A percentile compares a stretch with the other conserved stretches of the same genome.
phyloP scores from a whole-genome alignment of 2,113 vertebrate genomes.

The Tympanuchus pallidicinctus region DNA sequence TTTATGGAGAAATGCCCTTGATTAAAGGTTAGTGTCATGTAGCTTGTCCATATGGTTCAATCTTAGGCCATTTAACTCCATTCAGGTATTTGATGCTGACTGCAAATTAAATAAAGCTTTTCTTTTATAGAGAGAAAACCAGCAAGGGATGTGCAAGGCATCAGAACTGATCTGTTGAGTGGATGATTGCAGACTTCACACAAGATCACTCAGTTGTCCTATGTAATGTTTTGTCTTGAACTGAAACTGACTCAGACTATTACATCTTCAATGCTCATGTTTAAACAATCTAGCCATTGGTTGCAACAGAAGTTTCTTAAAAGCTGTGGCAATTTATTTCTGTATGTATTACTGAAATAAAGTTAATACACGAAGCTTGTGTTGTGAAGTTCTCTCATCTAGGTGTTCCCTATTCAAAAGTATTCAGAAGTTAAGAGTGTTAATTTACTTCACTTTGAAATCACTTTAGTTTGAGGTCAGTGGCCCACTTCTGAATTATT shows the following conservation, averaged over 20 bases:
- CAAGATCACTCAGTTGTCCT: background rate
- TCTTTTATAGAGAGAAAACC: conserved; percentile 3
- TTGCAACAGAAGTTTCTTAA: background rate
- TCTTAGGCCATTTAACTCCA: background rate
- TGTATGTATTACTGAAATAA: background rate
- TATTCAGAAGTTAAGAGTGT: background rate
- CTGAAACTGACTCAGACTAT: too few species aligned
- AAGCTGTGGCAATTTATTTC: background rate
- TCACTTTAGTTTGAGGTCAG: background rate
- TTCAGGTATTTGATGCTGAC: background rate
- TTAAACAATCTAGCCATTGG: background rate
- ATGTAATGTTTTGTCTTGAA: background rate
- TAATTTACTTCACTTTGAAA: background rate
- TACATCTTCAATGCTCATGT: background rate
- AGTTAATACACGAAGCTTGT: background rate
- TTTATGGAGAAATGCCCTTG: background rate
- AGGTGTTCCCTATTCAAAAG: background rate
- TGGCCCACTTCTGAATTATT: background rate
- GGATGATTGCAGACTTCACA: background rate
- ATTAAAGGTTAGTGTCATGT: background rate
- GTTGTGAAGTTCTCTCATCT: background rate
- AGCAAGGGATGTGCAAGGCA: background rate
- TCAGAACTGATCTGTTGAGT: background rate
- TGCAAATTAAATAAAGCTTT: background rate
- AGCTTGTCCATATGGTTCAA: background rate